Conservation (phyloP, 2,797 vertebrate species). For the Coreius guichenoti region DNA sequence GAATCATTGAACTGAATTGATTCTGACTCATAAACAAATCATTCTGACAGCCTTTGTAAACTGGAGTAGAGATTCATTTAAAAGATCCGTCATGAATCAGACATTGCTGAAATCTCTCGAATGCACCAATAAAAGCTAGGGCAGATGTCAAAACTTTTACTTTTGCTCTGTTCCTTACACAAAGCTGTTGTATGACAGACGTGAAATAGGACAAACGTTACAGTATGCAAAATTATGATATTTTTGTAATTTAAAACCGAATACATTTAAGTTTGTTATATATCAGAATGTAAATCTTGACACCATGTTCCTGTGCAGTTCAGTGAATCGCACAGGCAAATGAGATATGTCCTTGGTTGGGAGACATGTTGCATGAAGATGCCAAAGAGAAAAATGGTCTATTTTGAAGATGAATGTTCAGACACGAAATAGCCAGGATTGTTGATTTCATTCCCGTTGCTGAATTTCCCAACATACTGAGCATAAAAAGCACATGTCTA, state of each 20-base stretch:
- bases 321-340: conserved; percentile 7
- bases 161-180: background rate
- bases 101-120: background rate
- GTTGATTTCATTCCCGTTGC: background rate
- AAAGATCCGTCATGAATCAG: background rate
- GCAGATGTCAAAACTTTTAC: background rate
- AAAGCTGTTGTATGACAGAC: background rate
- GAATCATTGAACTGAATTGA: background rate
- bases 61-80: background rate
- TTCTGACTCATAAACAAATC: background rate
- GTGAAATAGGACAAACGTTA: background rate
- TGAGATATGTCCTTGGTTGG: conserved; percentile 25
- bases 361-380: conserved; percentile 30
- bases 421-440: conserved; percentile 39
- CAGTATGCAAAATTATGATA: background rate
- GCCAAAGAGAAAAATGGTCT: conserved; percentile 11
- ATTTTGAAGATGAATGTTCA: conserved; percentile 46
- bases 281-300: background rate
- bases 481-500: conserved; percentile 16
- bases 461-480: conserved; percentile 17
- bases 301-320: background rate
- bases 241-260: background rate
- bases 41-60: background rate
- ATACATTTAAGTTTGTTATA: background rate
- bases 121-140: background rate